phyloP scores from a whole-genome alignment of 2,888 invertebrate species.

The Autographa gamma region DNA sequence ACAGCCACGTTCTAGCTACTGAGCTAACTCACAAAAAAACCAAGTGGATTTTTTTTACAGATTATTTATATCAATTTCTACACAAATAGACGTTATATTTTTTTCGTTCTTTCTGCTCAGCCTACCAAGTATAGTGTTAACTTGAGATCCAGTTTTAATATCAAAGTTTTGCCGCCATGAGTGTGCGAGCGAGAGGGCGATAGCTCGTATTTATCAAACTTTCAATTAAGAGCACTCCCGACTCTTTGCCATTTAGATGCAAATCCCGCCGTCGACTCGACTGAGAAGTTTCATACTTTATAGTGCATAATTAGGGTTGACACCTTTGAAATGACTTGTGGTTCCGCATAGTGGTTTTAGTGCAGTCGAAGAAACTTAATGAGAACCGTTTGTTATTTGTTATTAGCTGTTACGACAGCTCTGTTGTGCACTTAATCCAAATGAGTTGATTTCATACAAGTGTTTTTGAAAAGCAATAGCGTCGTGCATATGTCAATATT shows the following conservation, averaged over 20 bases:
- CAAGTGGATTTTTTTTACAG: neutral
- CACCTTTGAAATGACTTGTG: slow-evolving; percentile 46
- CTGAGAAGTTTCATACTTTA: slow-evolving; percentile 67
- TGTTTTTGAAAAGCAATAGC: neutral
- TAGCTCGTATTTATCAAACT: slow-evolving; percentile 77
- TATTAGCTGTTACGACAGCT: neutral
- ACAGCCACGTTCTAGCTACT: too few species aligned
- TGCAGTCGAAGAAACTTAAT: slow-evolving; percentile 13
- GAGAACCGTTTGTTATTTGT: slow-evolving; percentile 9
- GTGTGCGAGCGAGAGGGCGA: slow-evolving; percentile 51
- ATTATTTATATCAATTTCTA: too few species aligned
- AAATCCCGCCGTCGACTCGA: slow-evolving; percentile 69
- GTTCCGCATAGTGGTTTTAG: slow-evolving; percentile 27
- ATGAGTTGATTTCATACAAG: neutral
- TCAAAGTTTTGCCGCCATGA: slow-evolving; percentile 58
- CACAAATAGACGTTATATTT: neutral
- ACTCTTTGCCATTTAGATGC: slow-evolving; percentile 83
- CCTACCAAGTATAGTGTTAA: slow-evolving; percentile 54
- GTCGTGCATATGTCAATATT: neutral
- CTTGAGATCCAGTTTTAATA: slow-evolving; percentile 65
- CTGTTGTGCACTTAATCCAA: neutral
- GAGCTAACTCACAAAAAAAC: too few species aligned
- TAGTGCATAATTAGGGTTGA: slow-evolving; percentile 60
- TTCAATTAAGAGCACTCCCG: slow-evolving; percentile 80
- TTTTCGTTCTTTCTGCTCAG: slow-evolving; percentile 22